A percentile compares a stretch with the other conserved stretches of the same genome.
Conservation (phyloP, 2,797 vertebrate genomes). For the Paratrypauchen microcephalus region DNA sequence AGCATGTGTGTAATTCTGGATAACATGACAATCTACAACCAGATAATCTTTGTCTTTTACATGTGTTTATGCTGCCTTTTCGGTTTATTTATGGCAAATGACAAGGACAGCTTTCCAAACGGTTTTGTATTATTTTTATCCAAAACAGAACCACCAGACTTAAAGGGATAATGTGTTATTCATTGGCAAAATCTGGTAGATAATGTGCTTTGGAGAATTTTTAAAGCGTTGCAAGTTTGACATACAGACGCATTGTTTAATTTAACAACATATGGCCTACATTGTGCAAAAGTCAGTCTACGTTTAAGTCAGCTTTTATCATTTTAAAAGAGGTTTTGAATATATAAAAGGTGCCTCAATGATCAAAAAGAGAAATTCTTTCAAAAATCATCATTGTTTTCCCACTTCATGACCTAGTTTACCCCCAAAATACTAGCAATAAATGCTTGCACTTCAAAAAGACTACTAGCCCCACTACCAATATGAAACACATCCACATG, state of each 20-base stretch:
- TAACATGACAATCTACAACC: conserved; percentile 62
- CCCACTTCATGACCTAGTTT: too few species aligned
- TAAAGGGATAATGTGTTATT: conserved; percentile 11
- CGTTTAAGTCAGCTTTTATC: too few species aligned
- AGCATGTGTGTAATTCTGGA: conserved; percentile 62
- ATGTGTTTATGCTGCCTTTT: conserved; percentile 62
- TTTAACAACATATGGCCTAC: not conserved
- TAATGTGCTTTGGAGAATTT: conserved; percentile 9
- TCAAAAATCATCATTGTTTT: too few species aligned
- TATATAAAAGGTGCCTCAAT: too few species aligned
- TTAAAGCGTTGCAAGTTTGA: not conserved
- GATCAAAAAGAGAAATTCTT: too few species aligned
- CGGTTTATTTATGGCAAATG: conserved; percentile 54
- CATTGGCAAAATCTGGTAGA: not conserved
- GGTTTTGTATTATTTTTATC: conserved; percentile 9
- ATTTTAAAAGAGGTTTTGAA: too few species aligned
- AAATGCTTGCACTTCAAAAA: too few species aligned
- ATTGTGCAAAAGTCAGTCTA: too few species aligned
- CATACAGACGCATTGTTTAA: not conserved
- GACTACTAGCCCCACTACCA: too few species aligned
- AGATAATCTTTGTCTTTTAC: conserved; percentile 66
- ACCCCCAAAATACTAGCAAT: too few species aligned
- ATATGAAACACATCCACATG: too few species aligned
- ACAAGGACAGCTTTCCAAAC: not conserved
- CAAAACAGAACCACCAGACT: not conserved